These are phyloP conservation scores for Rhimphoctona megacephalus DNA, from an alignment of 2,888 invertebrate genomes.

Conservation along the genomic window DNA sequence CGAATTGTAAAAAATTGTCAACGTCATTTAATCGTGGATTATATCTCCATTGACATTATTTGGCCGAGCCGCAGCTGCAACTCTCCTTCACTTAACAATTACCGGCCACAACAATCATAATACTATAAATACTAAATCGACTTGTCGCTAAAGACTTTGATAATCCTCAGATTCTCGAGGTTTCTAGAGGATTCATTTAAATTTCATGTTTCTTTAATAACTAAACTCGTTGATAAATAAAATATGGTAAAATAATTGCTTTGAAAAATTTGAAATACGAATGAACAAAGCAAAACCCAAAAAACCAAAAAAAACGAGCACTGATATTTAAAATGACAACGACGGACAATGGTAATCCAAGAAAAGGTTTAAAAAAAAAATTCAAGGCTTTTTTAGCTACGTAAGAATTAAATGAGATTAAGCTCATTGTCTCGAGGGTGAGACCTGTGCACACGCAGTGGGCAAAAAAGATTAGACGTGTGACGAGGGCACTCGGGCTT, in stretches of 20 bases:
- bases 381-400: conserved; percentile 44
- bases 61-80: too few relatives aligned
- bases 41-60: too few relatives aligned
- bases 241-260: neutral
- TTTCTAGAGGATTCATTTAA: neutral
- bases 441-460: conserved; percentile 32
- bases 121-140: neutral
- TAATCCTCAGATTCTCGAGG: neutral
- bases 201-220: too few relatives aligned
- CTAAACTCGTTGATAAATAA: neutral
- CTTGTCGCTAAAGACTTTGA: neutral
- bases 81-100: too few relatives aligned
- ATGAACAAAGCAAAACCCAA: neutral
- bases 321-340: conserved; percentile 24
- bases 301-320: neutral
- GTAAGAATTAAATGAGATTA: conserved; percentile 66
- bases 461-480: conserved; percentile 60
- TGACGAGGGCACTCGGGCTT: conserved; percentile 45
- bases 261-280: neutral
- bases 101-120: too few relatives aligned
- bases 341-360: conserved; percentile 44
- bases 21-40: too few relatives aligned
- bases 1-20: too few relatives aligned
- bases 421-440: conserved; percentile 57
- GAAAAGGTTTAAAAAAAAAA: conserved; percentile 17